Evolutionary conservation across 2,888 invertebrate species (phyloP), one percentile per base, ranked within the genome.

Genomic region (Octonoba sinensis): DNA sequence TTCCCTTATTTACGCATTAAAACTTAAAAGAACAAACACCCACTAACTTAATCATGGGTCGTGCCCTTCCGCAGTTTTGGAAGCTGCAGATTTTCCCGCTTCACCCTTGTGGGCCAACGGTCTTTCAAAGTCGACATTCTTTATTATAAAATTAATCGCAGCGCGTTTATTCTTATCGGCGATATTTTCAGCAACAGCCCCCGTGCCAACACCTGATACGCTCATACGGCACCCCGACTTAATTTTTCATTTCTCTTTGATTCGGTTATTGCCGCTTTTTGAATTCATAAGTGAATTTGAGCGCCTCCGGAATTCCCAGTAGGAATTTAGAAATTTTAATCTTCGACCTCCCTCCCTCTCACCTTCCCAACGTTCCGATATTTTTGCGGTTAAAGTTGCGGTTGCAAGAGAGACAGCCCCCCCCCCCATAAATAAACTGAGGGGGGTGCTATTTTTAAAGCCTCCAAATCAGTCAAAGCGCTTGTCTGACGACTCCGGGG

Each of bases 71-170:
- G n/a, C 27, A 27, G 6, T 27, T 27, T 36, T 11, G 3, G 36
- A 36, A 36, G 8, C 36, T 36, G 36, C 36, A 36, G 36, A 36
- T 36, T 36, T 36, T 36, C 36, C 8, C 36, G 36, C 36, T 36
- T 36, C 36, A 36, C 36, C 36, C 36, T 36, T 36, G 36, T 36
- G 36, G 36, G 36, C 36, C 36, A 36, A 36, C 36, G 36, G 36
- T 36, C 36, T 36, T 36, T 36, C 36, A 36, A 36, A 22, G 66
- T 46, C 69, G 79, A 69, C 79, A 73, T 81, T 81, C 79, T 81
- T 81, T 81, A 81, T 81, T 81, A 81, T 81, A 73, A 81, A 81
- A 81, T 81, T 81, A 81, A 81, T 81, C 79, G 60, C 62, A 3
- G 20, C 27, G 47, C 44, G 44, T 60, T 44, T 64, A 64, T 22